Conservation (phyloP, 2,888 invertebrate species). For the Rutpela maculata region DNA sequence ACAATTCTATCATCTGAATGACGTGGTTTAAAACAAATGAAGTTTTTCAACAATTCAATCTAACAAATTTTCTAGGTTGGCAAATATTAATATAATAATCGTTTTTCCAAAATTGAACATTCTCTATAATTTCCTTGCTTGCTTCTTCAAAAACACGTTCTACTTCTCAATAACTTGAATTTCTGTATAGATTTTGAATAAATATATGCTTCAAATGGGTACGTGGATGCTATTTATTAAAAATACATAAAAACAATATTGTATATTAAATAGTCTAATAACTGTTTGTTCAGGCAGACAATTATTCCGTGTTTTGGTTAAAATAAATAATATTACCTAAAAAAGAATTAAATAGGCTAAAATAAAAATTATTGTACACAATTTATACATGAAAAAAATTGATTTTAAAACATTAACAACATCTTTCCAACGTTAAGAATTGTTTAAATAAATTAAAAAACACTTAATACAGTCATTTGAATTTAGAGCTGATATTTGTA, state of each 20-base stretch:
- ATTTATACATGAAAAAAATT: slow-evolving; percentile 27
- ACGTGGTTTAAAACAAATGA: too few species aligned
- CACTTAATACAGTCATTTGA: slow-evolving; percentile 42
- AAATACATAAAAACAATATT: slow-evolving; percentile 20
- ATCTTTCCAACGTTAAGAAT: slow-evolving; percentile 27
- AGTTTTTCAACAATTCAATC: too few species aligned
- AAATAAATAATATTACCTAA: slow-evolving; percentile 33
- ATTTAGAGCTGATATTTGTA: slow-evolving; percentile 32
- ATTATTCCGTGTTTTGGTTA: slow-evolving; percentile 18
- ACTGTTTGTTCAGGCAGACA: background rate
- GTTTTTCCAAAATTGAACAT: too few species aligned
- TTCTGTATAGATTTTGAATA: slow-evolving; percentile 30
- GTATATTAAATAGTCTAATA: slow-evolving; percentile 24
- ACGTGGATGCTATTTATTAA: slow-evolving; percentile 9
- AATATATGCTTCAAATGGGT: background rate
- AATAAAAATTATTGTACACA: slow-evolving; percentile 35
- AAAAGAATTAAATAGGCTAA: slow-evolving; percentile 32
- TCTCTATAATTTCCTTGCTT: background rate
- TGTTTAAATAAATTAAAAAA: slow-evolving; percentile 41
- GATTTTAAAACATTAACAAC: slow-evolving; percentile 34
- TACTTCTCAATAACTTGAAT: slow-evolving; percentile 23
- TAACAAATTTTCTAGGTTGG: too few species aligned
- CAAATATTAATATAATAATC: too few species aligned
- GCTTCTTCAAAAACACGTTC: background rate
- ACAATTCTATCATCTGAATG: too few species aligned